phyloP scores from a whole-genome alignment of 2,797 vertebrate genomes.

The Triplophysa bombifrons region DNA sequence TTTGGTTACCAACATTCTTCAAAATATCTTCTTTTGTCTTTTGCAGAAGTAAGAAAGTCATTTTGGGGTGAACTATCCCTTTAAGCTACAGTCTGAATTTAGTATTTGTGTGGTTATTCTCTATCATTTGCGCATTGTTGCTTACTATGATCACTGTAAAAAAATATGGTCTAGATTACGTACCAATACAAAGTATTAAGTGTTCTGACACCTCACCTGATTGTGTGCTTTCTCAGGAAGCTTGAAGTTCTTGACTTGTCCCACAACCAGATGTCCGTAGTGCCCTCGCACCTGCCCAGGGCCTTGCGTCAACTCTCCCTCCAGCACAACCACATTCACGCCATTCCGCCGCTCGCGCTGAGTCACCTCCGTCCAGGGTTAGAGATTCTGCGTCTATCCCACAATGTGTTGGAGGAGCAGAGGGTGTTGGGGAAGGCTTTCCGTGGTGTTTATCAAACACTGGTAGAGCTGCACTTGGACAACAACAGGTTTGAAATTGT shows the following conservation, averaged over 20 bases:
- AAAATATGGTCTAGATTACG: too few species aligned
- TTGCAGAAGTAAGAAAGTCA: too few species aligned
- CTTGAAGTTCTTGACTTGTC: constrained; percentile 80
- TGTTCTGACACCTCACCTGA: neutral
- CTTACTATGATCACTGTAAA: too few species aligned
- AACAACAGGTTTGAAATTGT: constrained; percentile 76
- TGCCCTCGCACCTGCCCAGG: constrained; percentile 75
- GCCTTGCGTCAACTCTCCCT: constrained; percentile 71
- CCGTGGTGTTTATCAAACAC: constrained; percentile 74
- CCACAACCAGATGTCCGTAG: constrained; percentile 71
- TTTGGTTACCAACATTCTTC: too few species aligned
- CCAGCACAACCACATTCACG: constrained; percentile 76
- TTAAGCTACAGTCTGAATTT: too few species aligned
- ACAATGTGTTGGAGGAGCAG: constrained; percentile 70
- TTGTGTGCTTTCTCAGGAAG: constrained; percentile 65
- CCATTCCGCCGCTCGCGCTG: constrained; percentile 72
- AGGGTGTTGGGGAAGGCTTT: constrained; percentile 71
- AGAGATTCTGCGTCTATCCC: constrained; percentile 75
- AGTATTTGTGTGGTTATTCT: too few species aligned
- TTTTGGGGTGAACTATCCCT: too few species aligned
- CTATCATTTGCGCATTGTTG: too few species aligned
- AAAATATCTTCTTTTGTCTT: too few species aligned
- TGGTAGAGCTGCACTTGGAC: constrained; percentile 78
- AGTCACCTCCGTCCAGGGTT: constrained; percentile 78
- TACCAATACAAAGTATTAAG: too few species aligned